phyloP scores from a whole-genome alignment of 2,888 invertebrate genomes.

The Drosophila tripunctata region DNA sequence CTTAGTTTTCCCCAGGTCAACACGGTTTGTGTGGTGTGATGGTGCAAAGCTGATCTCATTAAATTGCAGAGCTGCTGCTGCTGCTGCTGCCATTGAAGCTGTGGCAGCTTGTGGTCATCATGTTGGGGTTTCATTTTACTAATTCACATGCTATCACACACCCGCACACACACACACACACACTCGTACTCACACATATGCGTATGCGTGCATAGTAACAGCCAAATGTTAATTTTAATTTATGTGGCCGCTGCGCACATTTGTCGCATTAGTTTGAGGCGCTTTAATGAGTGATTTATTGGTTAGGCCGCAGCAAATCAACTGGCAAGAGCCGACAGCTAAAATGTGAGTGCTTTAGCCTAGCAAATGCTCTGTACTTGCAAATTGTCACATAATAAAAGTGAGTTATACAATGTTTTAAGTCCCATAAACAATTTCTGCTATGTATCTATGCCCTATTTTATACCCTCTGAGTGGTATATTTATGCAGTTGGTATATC shows the following conservation, averaged over 20 bases:
- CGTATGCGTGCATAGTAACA: slow-evolving; percentile 19
- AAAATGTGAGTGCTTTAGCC: not conserved
- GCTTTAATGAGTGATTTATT: slow-evolving; percentile 78
- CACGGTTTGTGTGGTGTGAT: not conserved
- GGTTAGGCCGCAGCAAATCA: slow-evolving; percentile 61
- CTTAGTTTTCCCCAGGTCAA: not conserved
- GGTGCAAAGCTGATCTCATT: slow-evolving; percentile 53
- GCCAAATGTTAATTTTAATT: slow-evolving; percentile 76
- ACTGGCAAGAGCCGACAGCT: slow-evolving; percentile 12
- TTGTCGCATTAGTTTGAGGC: slow-evolving; percentile 74
- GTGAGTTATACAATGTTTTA: too few species aligned
- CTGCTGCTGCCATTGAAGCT: slow-evolving; percentile 59
- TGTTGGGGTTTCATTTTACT: slow-evolving; percentile 75
- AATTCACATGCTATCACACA: slow-evolving; percentile 66
- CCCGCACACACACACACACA: not conserved
- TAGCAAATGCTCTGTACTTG: not conserved
- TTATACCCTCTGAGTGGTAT: too few species aligned
- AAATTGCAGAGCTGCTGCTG: slow-evolving; percentile 63
- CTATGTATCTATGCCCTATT: too few species aligned
- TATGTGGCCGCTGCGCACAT: slow-evolving; percentile 73
- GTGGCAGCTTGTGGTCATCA: slow-evolving; percentile 71
- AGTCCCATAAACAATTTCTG: too few species aligned
- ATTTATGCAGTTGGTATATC: too few species aligned
- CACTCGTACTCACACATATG: slow-evolving; percentile 1
- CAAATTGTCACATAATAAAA: not conserved